Percentiles rank a stretch among this genome's conserved stretches.
Evolutionary conservation across 1,140 invertebrate genomes (phyloP).

Genomic region (Samia ricini): DNA sequence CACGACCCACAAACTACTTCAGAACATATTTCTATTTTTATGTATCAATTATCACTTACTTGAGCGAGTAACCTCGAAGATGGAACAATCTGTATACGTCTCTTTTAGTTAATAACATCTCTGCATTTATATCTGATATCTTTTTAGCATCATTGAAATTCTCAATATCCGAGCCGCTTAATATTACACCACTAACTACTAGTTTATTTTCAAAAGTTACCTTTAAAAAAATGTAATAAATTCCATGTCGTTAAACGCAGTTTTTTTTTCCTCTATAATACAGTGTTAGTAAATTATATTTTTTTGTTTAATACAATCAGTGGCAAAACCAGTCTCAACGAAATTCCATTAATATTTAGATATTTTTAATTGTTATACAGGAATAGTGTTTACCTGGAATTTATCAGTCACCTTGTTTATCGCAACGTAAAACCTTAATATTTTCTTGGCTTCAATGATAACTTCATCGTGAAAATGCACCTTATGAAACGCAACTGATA

Average conservation of each 20-base stretch:
- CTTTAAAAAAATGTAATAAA: background rate
- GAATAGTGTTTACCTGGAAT: slow-evolving; percentile 23
- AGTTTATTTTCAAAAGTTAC: background rate
- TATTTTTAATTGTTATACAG: background rate
- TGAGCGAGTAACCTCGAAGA: slow-evolving; percentile 13
- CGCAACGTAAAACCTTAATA: slow-evolving; percentile 12
- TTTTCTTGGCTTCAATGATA: slow-evolving; percentile 12
- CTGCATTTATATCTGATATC: background rate
- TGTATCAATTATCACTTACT: slow-evolving; percentile 3
- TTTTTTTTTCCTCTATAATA: too few species aligned
- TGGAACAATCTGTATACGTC: slow-evolving; percentile 18
- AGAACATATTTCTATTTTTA: background rate
- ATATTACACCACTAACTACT: background rate
- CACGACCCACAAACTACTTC: too few species aligned
- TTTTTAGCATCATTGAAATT: background rate
- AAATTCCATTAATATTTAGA: background rate
- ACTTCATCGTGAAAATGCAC: slow-evolving; percentile 18
- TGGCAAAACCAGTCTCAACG: too few species aligned
- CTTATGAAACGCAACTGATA: slow-evolving; percentile 25
- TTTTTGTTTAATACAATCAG: too few species aligned
- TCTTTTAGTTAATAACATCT: slow-evolving; percentile 9
- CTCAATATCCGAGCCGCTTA: background rate
- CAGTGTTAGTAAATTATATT: too few species aligned
- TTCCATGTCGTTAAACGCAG: background rate
- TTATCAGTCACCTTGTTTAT: slow-evolving; percentile 24